phyloP scores from a whole-genome alignment of 2,113 vertebrate genomes.

The Oostethus manadensis region DNA sequence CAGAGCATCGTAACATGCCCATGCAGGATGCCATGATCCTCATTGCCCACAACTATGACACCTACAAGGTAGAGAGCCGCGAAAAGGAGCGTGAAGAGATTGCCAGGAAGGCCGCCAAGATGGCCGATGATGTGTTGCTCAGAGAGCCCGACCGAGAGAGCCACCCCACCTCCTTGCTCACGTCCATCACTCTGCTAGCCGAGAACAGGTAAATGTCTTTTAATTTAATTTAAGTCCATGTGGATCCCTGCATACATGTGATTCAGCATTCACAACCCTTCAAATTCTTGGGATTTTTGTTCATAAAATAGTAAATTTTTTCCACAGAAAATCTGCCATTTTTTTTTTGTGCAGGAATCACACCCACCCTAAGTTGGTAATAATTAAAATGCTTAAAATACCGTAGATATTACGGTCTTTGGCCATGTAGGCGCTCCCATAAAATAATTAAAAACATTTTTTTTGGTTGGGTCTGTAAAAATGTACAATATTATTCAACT shows the following conservation, averaged over 20 bases:
- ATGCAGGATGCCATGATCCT: conserved; percentile 95
- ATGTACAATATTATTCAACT: too few relatives aligned
- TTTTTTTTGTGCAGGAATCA: too few relatives aligned
- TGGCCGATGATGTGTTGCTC: conserved; percentile 89
- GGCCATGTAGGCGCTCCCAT: too few relatives aligned
- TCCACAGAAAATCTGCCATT: too few relatives aligned
- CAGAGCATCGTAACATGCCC: conserved; percentile 98
- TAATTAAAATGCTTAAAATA: too few relatives aligned
- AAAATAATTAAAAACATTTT: too few relatives aligned
- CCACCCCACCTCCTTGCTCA: conserved; percentile 68
- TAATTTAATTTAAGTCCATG: not conserved
- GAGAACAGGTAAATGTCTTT: conserved; percentile 69
- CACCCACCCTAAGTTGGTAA: too few relatives aligned
- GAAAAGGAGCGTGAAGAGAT: conserved; percentile 93
- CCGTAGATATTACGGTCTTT: too few relatives aligned
- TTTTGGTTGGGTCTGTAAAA: too few relatives aligned
- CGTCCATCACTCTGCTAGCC: conserved; percentile 66
- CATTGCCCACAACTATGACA: conserved; percentile 88
- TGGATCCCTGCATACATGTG: not conserved
- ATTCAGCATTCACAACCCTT: too few relatives aligned
- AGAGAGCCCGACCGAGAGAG: conserved; percentile 82
- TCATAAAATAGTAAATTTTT: too few relatives aligned
- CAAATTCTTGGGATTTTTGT: too few relatives aligned
- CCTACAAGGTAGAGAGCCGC: conserved; percentile 87
- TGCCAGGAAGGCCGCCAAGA: conserved; percentile 91